Evolutionary conservation across 2,888 invertebrate genomes (phyloP), one percentile per base, ranked within the genome.

Genomic region (Netelia virgata): DNA sequence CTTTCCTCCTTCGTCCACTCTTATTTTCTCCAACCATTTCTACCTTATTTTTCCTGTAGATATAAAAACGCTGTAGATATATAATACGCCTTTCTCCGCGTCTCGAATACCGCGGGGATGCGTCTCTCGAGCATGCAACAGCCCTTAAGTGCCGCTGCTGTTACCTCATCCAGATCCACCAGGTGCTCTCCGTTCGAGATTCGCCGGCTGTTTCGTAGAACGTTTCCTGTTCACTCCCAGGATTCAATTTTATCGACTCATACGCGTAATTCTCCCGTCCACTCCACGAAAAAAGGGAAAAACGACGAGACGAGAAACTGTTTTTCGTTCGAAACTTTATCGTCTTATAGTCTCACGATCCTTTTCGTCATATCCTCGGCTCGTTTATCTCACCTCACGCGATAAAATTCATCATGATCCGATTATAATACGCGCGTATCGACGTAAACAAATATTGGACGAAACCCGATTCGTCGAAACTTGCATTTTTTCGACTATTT

Each of bases 101-200:
- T 81, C 55, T n/a, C 23, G 69, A 82, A 87, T 86, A 83, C 70
- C 84, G 69, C 83, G 55, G 23, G 74, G 73, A 79, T 84, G 86
- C 88, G 68, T 69, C 80, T 86, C 66, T 61, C 36, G 6, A 82
- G 87, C 87, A 84, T 81, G 76, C 84, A 84, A 84, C 80, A 55
- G 80, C 84, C 84, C 78, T 84, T 28, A 69, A 81, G 81, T 78
- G 53, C 78, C 78, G 85, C 82, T 82, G 85, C 61, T 36, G 61
- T 57, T 69, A 50, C 47, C 79, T 85, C 87, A 85, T 86, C 82
- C 86, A 86, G 61, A 75, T 82, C 66, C 55, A 79, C 91, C 91
- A 91, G 91, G 87, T 91, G 91, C 81, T 74, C 75, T 76, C 77
- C 74, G 73, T 74, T 85, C 86, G 84, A 90, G 90, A 90, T 90